Base-by-base conservation (phyloP, 2,113 vertebrate genomes). In the Martes martes region DNA sequence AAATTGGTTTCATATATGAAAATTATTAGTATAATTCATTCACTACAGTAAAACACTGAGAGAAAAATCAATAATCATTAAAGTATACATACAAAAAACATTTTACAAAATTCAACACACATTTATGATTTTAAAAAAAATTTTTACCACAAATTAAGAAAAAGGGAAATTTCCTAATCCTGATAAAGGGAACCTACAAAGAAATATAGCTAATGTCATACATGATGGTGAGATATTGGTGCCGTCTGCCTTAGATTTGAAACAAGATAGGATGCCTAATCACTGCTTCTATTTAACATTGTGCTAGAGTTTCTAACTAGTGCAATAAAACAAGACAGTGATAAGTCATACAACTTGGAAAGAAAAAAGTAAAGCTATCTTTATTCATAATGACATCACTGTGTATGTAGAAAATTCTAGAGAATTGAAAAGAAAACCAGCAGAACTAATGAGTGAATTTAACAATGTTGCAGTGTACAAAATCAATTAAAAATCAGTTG, bases 381-480 rank as follows among this genome's bases (percentile, higher is more conserved):
- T 89, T 96, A 63, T 95, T 74, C 55, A 93, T 36, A 89, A 85
- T 89, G 42, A 31, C 61, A 85, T 65, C 42, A 85, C 42, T 69
- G 11, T 6, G 1, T 95, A 89, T 63, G 4, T 79, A 57, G 33
- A 95, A 95, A 89, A 89, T 84, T 47, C 28, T 73, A 85, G 81
- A 28, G 23, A 80, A 89, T 81, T 23, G 16, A 63, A 81, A 91
- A 94, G 33, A 94, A 82, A 87, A 83, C 36, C 36, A 80, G 1
- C 23, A 95, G 61, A 65, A 80, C 16, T 79, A 93, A 4, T 31
- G 57, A 87, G 13, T 61, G 8, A 89, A 89, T 84, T 92, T 73
- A 79, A 11, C 63, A 89, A 55, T 23, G 3, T 57, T n/a, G 1
- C 59, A 65, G 65, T 33, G 14, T 45, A 39, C 14, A 79, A 89